These are phyloP conservation scores for Onychostruthus taczanowskii DNA, from an alignment of 2,113 vertebrate species.

Conservation along the genomic window DNA sequence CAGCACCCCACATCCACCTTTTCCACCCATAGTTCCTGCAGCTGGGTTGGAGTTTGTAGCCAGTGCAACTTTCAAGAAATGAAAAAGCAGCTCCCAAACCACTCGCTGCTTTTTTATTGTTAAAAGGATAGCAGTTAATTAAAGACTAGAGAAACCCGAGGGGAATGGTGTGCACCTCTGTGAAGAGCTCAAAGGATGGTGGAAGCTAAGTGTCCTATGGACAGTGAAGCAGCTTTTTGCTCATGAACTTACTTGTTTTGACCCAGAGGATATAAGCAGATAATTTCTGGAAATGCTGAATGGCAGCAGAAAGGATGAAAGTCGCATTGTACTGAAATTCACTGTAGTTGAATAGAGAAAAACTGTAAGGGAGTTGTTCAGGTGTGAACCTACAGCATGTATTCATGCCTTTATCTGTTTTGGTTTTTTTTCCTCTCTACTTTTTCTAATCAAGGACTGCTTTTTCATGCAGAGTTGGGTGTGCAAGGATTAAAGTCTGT, in stretches of 20 bases:
- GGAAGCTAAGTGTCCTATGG: background rate
- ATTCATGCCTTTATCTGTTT: background rate
- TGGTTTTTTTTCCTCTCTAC: background rate
- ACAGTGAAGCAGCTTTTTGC: background rate
- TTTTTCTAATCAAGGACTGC: background rate
- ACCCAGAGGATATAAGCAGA: fast-evolving
- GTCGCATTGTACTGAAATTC: fast-evolving
- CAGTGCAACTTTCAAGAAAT: background rate
- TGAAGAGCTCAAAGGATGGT: background rate
- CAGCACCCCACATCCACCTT: background rate
- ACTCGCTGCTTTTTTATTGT: background rate
- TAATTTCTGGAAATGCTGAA: background rate
- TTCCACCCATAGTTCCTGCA: background rate
- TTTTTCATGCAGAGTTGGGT: background rate
- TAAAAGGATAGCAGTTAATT: constrained; percentile 13
- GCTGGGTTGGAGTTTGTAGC: fast-evolving
- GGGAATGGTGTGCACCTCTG: background rate
- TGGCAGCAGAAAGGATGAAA: background rate
- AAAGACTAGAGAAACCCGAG: background rate
- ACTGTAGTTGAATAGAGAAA: background rate
- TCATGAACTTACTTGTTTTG: background rate
- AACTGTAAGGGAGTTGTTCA: background rate
- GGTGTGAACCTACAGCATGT: background rate
- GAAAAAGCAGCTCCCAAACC: background rate
- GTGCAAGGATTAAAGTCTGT: background rate